Evolutionary conservation across 2,113 vertebrate species (phyloP), one percentile per base, ranked within the genome.

Genomic region (Cheirogaleus medius): DNA sequence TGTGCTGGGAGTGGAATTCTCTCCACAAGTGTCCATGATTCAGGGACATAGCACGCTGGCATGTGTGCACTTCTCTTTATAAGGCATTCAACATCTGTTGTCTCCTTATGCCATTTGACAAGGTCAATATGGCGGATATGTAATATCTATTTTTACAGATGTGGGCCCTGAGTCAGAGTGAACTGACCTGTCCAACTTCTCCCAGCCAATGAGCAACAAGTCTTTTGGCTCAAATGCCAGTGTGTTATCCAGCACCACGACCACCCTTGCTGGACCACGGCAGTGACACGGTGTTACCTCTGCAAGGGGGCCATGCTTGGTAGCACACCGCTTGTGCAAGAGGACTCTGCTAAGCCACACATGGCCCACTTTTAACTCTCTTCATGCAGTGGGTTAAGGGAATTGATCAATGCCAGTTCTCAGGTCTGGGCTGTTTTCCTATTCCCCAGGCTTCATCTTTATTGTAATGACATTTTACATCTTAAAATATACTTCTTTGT

Each of bases 391-490:
- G 5, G n/a, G 18, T 29, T 63, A 63, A 93, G 44, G 17, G 32
- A 87, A 25, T 10, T 76, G 85, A 92, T 95, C 74, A 68, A 1
- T 69, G n/a, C 7, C 63, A 87, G 32, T 95, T 98, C 78, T 92
- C 58, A 64, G 27, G 32, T 97, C 49, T 64, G 0, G 4, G 44
- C 44, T 97, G 63, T 0, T 77, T 97, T 91, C 76, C 82, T 96
- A 13, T 88, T 97, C 52, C 71, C 84, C 34, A 66, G 71, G 91
- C 94, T 85, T 86, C 92, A 44, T 69, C 42, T 84, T 93, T 64
- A 97, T 73, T 96, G 13, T 69, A 96, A 94, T 78, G 34, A 56
- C 90, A 97, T 97, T 88, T 94, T 94, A 92, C 77, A 93, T 97
- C 85, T 69, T 91, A 69, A 32, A 8, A 89, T 97, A 87, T 27